Conservation (phyloP, 2,888 invertebrate species). For the Gasteruption jaculator region DNA sequence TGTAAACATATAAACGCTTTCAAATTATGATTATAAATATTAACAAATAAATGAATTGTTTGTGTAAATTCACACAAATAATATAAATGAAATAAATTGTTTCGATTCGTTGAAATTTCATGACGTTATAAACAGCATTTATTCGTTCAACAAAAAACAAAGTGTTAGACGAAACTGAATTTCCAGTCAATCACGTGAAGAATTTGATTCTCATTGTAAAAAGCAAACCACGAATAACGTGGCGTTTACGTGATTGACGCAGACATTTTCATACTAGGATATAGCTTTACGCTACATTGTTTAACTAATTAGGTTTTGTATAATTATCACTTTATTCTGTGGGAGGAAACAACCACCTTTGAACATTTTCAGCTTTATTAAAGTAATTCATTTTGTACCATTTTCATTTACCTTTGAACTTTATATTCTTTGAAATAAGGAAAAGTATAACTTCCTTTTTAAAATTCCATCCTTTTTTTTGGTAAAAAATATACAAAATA, state of each 20-base stretch:
- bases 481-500: too few relatives aligned
- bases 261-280: constrained; percentile 39
- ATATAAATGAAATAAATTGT: constrained; percentile 16
- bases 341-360: constrained; percentile 31
- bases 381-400: too few relatives aligned
- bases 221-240: constrained; percentile 42
- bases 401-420: too few relatives aligned
- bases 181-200: constrained; percentile 31
- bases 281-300: constrained; percentile 32
- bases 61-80: constrained; percentile 6
- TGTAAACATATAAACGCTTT: too few relatives aligned
- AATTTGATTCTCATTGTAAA: constrained; percentile 40
- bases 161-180: constrained; percentile 36
- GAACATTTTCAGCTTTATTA: too few relatives aligned
- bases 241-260: constrained; percentile 32
- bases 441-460: too few relatives aligned
- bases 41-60: constrained; percentile 5
- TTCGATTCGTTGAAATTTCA: constrained; percentile 15
- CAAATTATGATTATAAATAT: too few relatives aligned
- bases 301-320: constrained; percentile 29
- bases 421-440: too few relatives aligned
- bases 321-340: constrained; percentile 28
- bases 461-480: too few relatives aligned
- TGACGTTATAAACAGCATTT: constrained; percentile 44
- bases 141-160: constrained; percentile 44